These are phyloP conservation scores for Psephotus haematonotus DNA, from an alignment of 2,113 vertebrate species.

Conservation along the genomic window DNA sequence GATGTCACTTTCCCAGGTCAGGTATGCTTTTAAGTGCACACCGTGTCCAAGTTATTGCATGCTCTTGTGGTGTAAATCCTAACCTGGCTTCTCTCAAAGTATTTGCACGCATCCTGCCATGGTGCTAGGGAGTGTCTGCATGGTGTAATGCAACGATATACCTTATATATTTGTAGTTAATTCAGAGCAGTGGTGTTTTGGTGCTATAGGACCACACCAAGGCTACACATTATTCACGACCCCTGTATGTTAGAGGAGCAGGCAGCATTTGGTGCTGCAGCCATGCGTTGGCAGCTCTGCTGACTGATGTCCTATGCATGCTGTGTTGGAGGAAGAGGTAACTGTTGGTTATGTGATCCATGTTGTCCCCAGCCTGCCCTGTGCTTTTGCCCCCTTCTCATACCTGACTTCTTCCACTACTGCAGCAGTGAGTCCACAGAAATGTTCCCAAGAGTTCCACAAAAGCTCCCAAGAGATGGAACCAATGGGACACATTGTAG, in stretches of 20 bases:
- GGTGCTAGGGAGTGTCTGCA: neutral
- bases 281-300: neutral
- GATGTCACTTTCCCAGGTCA: neutral
- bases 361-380: neutral
- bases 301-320: no score
- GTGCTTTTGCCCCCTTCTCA: neutral
- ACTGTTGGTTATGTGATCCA: neutral
- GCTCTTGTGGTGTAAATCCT: neutral
- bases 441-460: neutral
- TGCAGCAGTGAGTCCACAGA: neutral
- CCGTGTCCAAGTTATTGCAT: fast-evolving
- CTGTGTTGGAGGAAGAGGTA: neutral
- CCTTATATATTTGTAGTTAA: neutral
- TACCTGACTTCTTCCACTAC: neutral
- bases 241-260: neutral
- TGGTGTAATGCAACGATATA: neutral
- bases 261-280: neutral
- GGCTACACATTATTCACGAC: neutral
- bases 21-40: neutral
- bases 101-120: neutral
- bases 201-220: neutral
- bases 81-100: neutral
- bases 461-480: neutral
- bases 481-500: neutral
- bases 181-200: neutral